Evolutionary conservation across 1,140 invertebrate genomes (phyloP).

Genomic region (Atta cephalotes): DNA sequence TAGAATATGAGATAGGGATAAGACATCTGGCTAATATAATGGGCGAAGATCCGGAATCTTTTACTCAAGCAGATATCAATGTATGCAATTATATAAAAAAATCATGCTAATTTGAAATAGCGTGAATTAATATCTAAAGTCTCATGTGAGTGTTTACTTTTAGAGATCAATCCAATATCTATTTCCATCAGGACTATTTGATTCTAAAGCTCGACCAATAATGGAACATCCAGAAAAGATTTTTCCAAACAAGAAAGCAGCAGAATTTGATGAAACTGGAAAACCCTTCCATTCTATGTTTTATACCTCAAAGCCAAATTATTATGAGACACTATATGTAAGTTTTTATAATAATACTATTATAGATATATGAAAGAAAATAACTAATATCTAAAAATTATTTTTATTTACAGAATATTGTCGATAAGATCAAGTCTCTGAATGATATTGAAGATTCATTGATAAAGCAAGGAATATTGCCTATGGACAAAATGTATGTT

Average conservation of each 20-base stretch:
- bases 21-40: slow-evolving; percentile 99
- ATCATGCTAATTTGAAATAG: slow-evolving; percentile 5
- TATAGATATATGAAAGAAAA: slow-evolving; percentile 18
- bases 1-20: slow-evolving; percentile 96
- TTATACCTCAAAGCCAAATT: slow-evolving; percentile 95
- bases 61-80: slow-evolving; percentile 95
- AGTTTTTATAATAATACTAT: slow-evolving; percentile 69
- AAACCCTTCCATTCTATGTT: slow-evolving; percentile 95
- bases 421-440: slow-evolving; percentile 89
- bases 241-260: slow-evolving; percentile 94
- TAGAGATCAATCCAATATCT: slow-evolving; percentile 96
- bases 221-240: slow-evolving; percentile 95
- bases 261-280: slow-evolving; percentile 95
- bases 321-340: slow-evolving; percentile 94
- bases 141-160: slow-evolving; percentile 75
- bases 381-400: slow-evolving; percentile 29
- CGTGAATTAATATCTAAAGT: background rate
- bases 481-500: slow-evolving; percentile 88
- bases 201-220: slow-evolving; percentile 92
- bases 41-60: slow-evolving; percentile 95
- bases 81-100: slow-evolving; percentile 86
- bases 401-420: slow-evolving; percentile 87
- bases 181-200: slow-evolving; percentile 96
- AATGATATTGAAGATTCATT: slow-evolving; percentile 91
- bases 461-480: slow-evolving; percentile 87